Conservation (phyloP, 1,140 invertebrate genomes). For the Lepidurus apus region DNA sequence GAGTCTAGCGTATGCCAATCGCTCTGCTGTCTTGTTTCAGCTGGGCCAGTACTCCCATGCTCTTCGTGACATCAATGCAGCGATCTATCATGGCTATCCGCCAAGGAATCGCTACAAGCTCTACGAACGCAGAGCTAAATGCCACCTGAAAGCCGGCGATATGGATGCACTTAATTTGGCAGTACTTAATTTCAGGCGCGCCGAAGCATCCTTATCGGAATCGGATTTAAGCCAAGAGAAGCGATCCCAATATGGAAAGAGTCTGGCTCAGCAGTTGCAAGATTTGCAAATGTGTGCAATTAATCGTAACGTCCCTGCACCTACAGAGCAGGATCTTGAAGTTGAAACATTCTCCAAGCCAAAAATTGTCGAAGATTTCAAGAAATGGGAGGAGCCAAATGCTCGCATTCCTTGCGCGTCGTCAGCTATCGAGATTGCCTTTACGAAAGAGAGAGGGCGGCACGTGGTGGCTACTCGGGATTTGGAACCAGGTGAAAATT, state of each 20-base stretch:
- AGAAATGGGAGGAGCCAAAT: slow-evolving; percentile 23
- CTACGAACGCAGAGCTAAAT: slow-evolving; percentile 46
- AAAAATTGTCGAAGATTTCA: neutral
- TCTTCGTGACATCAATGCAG: slow-evolving; percentile 49
- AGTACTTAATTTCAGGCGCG: slow-evolving; percentile 20
- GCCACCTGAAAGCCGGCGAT: slow-evolving; percentile 5
- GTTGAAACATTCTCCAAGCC: neutral
- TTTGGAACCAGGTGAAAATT: slow-evolving; percentile 29
- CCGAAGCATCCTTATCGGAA: neutral
- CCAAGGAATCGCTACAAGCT: slow-evolving; percentile 45
- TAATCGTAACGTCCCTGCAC: neutral
- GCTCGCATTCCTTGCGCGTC: slow-evolving; percentile 26
- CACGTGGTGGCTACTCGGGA: slow-evolving; percentile 34
- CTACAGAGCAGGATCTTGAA: neutral
- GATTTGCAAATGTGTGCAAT: neutral
- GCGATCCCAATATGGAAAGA: neutral
- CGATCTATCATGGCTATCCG: slow-evolving; percentile 45
- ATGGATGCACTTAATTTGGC: slow-evolving; percentile 21
- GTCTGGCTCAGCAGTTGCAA: neutral
- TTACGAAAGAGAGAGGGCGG: slow-evolving; percentile 29
- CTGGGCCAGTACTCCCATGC: slow-evolving; percentile 56
- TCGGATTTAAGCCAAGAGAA: neutral
- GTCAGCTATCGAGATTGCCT: slow-evolving; percentile 23
- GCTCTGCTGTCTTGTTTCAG: slow-evolving; percentile 61
- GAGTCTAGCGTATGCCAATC: slow-evolving; percentile 61